phyloP scores from a whole-genome alignment of 2,113 vertebrate species.

The Numenius arquata region DNA sequence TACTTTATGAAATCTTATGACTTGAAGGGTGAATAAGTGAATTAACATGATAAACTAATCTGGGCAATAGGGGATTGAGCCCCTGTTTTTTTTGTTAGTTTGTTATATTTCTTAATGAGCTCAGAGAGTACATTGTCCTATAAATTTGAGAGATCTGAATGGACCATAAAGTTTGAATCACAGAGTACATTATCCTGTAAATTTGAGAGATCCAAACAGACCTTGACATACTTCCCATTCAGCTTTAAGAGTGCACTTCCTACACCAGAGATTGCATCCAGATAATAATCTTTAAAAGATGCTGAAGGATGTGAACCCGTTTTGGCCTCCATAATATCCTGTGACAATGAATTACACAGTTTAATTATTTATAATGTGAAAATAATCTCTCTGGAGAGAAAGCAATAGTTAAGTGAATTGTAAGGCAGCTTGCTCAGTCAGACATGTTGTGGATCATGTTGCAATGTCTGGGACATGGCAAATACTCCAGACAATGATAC shows the following conservation, averaged over 20 bases:
- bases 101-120: not conserved
- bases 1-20: not conserved
- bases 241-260: not conserved
- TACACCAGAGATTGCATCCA: not conserved
- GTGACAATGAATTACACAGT: not conserved
- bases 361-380: conserved; percentile 23
- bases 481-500: not conserved
- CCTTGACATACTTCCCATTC: not conserved
- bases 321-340: not conserved
- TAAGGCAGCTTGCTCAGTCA: not conserved
- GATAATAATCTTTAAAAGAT: not conserved
- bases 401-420: not conserved
- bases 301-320: not conserved
- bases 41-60: not conserved
- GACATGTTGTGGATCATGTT: not conserved
- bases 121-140: not conserved
- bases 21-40: not conserved
- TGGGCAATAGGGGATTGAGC: not conserved
- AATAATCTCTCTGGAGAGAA: conserved; percentile 4
- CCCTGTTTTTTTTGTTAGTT: not conserved
- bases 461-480: not conserved
- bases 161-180: not conserved
- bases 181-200: not conserved
- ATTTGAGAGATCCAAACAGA: not conserved
- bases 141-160: not conserved